A percentile compares a stretch with the other conserved stretches of the same genome.
Conservation (phyloP, 2,888 invertebrate species). For the Tethea ocularis region DNA sequence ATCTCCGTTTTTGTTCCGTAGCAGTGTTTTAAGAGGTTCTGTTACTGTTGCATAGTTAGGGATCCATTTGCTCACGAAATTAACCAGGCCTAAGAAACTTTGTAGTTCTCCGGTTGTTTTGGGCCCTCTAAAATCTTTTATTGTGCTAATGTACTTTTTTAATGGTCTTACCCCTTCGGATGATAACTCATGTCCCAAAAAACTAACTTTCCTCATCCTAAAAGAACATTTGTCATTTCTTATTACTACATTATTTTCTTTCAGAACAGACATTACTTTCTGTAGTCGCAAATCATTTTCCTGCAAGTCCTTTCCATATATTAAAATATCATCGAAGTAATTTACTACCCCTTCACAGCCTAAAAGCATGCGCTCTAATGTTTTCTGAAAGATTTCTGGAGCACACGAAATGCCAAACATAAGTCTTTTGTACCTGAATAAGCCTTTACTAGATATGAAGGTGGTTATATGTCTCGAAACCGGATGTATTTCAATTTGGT, state of each 20-base stretch:
- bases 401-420: slow-evolving; percentile 62
- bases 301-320: slow-evolving; percentile 21
- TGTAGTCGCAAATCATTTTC: slow-evolving; percentile 23
- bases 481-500: slow-evolving; percentile 29
- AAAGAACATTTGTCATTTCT: slow-evolving; percentile 25
- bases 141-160: slow-evolving; percentile 20
- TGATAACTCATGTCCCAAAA: slow-evolving; percentile 28
- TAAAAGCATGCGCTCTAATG: slow-evolving; percentile 36
- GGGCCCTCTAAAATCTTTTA: too few relatives aligned
- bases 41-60: slow-evolving; percentile 23
- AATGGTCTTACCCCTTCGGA: slow-evolving; percentile 24
- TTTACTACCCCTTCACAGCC: slow-evolving; percentile 29
- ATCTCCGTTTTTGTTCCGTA: slow-evolving; percentile 11
- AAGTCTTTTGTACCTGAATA: slow-evolving; percentile 49
- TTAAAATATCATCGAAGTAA: slow-evolving; percentile 37
- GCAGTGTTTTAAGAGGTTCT: slow-evolving; percentile 25
- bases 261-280: slow-evolving; percentile 20
- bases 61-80: slow-evolving; percentile 20
- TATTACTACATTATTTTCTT: slow-evolving; percentile 26
- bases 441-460: slow-evolving; percentile 27
- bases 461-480: slow-evolving; percentile 34
- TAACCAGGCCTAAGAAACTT: too few relatives aligned
- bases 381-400: slow-evolving; percentile 49
- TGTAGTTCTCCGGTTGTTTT: too few relatives aligned
- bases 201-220: slow-evolving; percentile 12